Base-by-base conservation (phyloP, 1,140 invertebrate genomes). In the Euglossa dilemma region DNA sequence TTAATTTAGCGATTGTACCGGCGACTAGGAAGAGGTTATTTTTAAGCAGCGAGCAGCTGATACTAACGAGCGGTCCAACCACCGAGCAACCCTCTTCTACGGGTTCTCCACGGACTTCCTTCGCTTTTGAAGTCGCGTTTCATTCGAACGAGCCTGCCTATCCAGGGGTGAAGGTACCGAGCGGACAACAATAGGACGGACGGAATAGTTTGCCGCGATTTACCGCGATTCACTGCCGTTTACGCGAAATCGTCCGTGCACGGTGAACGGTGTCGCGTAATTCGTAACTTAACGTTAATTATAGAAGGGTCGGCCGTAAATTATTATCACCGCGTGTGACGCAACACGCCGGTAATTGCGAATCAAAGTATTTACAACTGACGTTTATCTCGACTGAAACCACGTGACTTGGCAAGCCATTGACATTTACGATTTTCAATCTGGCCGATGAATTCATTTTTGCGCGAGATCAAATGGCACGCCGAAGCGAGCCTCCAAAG, bases 31-130 rank as follows among this genome's bases (percentile, higher is more conserved):
- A 84, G 77, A 67, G 80, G 86, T 83, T 89, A 89, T 89, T 89
- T 89, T 89, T 87, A 85, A 87, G 72, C 80, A 75, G 73, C n/a
- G 18, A 76, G 56, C 70, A 74, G 79, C 81, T 83, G 76, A 70
- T 80, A 61, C 87, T 91, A 91, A 91, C 88, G 90, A 91, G 89
- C 76, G 57, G 67, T 66, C 73, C 72, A 87, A 87, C 84, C 84
- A 86, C 81, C 69, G 36, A 84, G 67, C 75, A 84, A 80, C 78
- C 83, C 83, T 70, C 78, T 84, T 81, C 18, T 45, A 69, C 56
- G 63, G 59, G 61, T 70, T 80, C 78, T 81, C 69, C 25, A 69
- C 66, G 56, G 45, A 70, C 75, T 77, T 77, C 57, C 67, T 56
- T 72, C 52, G 76, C 76, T 79, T 77, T 84, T 84, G 59, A 72